Percentiles rank a stretch among this genome's conserved stretches.
phyloP scores from a whole-genome alignment of 2,113 vertebrate species.

The Ornithorhynchus anatinus region DNA sequence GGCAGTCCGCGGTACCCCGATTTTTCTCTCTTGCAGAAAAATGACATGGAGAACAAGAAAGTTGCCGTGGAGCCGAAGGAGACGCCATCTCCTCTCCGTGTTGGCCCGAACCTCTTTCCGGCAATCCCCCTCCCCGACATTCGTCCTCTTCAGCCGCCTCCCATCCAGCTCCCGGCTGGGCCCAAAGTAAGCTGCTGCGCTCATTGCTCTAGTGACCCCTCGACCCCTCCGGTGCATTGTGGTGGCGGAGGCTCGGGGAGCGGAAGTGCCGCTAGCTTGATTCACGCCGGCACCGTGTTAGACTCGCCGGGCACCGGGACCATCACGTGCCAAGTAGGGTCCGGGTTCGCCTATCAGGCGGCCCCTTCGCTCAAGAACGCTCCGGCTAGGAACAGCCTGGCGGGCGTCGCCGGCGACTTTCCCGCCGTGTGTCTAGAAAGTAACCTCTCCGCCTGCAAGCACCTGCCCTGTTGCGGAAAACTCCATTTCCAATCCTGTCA shows the following conservation, averaged over 20 bases:
- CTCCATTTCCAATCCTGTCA: constrained; percentile 77
- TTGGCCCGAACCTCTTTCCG: constrained; percentile 75
- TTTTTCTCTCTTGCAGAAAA: constrained; percentile 71
- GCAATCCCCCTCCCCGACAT: constrained; percentile 79
- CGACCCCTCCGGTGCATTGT: constrained; percentile 71
- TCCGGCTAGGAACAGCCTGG: constrained; percentile 63
- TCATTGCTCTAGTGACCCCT: constrained; percentile 78
- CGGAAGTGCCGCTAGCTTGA: constrained; percentile 68
- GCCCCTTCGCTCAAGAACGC: constrained; percentile 69
- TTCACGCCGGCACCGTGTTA: constrained; percentile 72
- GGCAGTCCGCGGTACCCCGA: background rate
- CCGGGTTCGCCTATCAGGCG: constrained; percentile 72
- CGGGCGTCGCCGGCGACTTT: constrained; percentile 64
- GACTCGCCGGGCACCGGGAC: constrained; percentile 74
- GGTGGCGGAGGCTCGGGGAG: constrained; percentile 62
- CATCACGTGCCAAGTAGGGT: constrained; percentile 79
- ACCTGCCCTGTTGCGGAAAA: constrained; percentile 84
- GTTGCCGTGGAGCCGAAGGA: constrained; percentile 86
- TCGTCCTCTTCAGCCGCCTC: constrained; percentile 76
- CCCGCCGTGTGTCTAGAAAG: constrained; percentile 73
- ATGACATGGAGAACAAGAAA: constrained; percentile 90
- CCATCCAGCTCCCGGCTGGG: constrained; percentile 75
- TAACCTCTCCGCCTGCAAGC: constrained; percentile 72
- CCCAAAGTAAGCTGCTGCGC: constrained; percentile 94
- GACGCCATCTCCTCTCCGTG: constrained; percentile 80